Percentiles rank a stretch among this genome's conserved stretches.
Evolutionary conservation across 2,888 invertebrate genomes (phyloP).

Genomic region (Cheilosia urbana): DNA sequence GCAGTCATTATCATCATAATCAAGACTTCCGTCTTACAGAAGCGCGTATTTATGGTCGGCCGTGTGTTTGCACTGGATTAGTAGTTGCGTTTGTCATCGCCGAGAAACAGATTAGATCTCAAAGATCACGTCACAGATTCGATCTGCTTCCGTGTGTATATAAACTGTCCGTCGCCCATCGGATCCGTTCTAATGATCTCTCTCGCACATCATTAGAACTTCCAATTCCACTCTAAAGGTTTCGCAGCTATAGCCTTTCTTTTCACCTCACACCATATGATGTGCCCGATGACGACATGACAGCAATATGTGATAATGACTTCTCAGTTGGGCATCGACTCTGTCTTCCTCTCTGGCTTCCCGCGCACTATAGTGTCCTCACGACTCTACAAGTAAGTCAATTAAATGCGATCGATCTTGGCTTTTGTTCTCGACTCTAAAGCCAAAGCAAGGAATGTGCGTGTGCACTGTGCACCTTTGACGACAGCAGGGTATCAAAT

Average conservation of each 20-base stretch:
- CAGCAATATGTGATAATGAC: slow-evolving; percentile 74
- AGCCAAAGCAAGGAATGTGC: slow-evolving; percentile 64
- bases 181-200: slow-evolving; percentile 58
- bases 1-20: slow-evolving; percentile 48
- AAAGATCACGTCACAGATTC: slow-evolving; percentile 71
- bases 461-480: slow-evolving; percentile 64
- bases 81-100: slow-evolving; percentile 32
- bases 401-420: slow-evolving; percentile 70
- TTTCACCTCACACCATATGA: slow-evolving; percentile 68
- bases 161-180: slow-evolving; percentile 50
- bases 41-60: slow-evolving; percentile 19
- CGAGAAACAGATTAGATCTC: slow-evolving; percentile 61
- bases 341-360: slow-evolving; percentile 34
- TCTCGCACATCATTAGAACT: slow-evolving; percentile 64
- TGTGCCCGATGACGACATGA: slow-evolving; percentile 71
- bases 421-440: slow-evolving; percentile 60
- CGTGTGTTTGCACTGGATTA: slow-evolving; percentile 42
- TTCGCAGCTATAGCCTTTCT: slow-evolving; percentile 20
- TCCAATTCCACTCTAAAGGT: slow-evolving; percentile 28
- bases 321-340: slow-evolving; percentile 65
- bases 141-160: slow-evolving; percentile 67
- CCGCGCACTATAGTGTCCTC: slow-evolving; percentile 19
- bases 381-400: slow-evolving; percentile 59
- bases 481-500: slow-evolving; percentile 62
- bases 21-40: slow-evolving; percentile 66